A percentile compares a stretch with the other conserved stretches of the same genome.
These are phyloP conservation scores for Orchesella flavescens DNA, from an alignment of 2,888 invertebrate species.

Conservation along the genomic window DNA sequence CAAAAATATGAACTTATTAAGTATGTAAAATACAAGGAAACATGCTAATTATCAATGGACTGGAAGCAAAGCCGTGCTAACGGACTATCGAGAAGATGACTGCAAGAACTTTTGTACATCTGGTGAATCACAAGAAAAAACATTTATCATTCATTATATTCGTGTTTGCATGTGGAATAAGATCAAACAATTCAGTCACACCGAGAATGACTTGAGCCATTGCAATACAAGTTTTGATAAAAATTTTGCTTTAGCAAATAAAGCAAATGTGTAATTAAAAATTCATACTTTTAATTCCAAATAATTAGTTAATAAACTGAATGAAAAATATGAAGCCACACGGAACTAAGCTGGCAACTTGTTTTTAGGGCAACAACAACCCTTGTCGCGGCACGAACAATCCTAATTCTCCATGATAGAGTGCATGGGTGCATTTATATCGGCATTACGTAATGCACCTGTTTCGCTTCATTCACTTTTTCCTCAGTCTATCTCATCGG, in stretches of 20 bases:
- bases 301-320: no score
- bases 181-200: background rate
- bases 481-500: background rate
- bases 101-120: background rate
- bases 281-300: no score
- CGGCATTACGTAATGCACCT: slow-evolving; percentile 39
- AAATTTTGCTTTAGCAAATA: no score
- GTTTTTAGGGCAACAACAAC: no score
- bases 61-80: no score
- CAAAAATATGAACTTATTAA: background rate
- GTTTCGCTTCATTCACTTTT: slow-evolving; percentile 42
- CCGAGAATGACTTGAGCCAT: background rate
- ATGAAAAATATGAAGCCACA: no score
- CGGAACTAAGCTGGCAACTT: no score
- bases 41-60: slow-evolving; percentile 28
- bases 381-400: background rate
- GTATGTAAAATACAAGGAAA: slow-evolving; percentile 20
- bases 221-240: no score
- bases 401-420: background rate
- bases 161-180: background rate
- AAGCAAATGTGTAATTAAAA: no score
- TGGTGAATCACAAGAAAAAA: slow-evolving; percentile 20
- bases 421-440: background rate
- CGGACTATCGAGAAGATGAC: no score
- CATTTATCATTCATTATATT: background rate